Evolutionary conservation across 2,888 invertebrate species (phyloP).

Genomic region (Rhamnusium bicolor): DNA sequence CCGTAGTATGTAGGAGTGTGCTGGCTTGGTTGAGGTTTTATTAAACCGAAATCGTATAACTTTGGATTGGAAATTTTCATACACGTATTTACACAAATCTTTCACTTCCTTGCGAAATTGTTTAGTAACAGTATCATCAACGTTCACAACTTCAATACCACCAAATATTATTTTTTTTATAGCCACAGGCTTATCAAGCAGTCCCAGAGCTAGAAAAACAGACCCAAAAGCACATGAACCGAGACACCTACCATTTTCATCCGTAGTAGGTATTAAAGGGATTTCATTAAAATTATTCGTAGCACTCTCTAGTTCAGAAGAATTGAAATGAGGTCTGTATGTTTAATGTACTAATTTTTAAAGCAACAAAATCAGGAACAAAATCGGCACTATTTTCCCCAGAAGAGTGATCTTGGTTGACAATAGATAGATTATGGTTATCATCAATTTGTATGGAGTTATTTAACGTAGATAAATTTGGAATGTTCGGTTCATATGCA

Average conservation of each 20-base stretch:
- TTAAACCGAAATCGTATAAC: slow-evolving; percentile 85
- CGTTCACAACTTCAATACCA: slow-evolving; percentile 67
- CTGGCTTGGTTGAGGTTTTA: slow-evolving; percentile 73
- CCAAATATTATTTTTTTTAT: slow-evolving; percentile 74
- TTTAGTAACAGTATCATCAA: slow-evolving; percentile 69
- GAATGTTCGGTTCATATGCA: slow-evolving; percentile 32
- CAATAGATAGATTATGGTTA: slow-evolving; percentile 1
- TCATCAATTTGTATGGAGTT: background rate
- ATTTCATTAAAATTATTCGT: slow-evolving; percentile 74
- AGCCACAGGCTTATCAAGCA: slow-evolving; percentile 73
- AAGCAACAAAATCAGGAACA: slow-evolving; percentile 35
- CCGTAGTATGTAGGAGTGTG: slow-evolving; percentile 72
- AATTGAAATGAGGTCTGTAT: slow-evolving; percentile 72
- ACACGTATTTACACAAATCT: slow-evolving; percentile 75
- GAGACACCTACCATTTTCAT: slow-evolving; percentile 62
- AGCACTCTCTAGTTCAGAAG: slow-evolving; percentile 71
- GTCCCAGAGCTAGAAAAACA: slow-evolving; percentile 74
- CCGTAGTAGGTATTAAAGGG: slow-evolving; percentile 46
- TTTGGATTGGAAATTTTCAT: no score
- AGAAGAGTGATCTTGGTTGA: background rate
- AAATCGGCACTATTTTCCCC: background rate
- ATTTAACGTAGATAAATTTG: slow-evolving; percentile 48
- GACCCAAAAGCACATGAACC: slow-evolving; percentile 81
- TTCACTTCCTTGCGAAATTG: slow-evolving; percentile 80
- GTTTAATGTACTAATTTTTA: slow-evolving; percentile 54